Percentiles rank a stretch among this genome's conserved stretches.
Conservation (phyloP, 2,113 vertebrate species). For the Petroica traversi region DNA sequence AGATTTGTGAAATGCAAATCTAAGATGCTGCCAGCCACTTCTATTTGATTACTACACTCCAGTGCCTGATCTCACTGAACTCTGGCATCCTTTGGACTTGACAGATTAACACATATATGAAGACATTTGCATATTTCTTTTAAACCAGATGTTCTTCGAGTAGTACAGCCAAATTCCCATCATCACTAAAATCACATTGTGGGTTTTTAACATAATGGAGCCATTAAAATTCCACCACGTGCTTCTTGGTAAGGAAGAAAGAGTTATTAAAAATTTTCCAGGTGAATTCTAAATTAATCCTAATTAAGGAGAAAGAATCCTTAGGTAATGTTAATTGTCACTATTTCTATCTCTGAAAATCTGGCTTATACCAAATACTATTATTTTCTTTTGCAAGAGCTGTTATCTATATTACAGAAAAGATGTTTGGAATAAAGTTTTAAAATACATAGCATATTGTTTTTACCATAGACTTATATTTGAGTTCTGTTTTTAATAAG, state of each 20-base stretch:
- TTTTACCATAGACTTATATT: neutral
- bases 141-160: constrained; percentile 52
- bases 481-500: neutral
- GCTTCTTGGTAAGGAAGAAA: neutral
- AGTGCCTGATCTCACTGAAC: neutral
- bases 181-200: neutral
- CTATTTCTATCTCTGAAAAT: neutral
- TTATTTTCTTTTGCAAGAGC: neutral
- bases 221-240: constrained; percentile 33
- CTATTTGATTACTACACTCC: neutral
- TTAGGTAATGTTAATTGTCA: neutral
- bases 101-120: constrained; percentile 65
- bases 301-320: constrained; percentile 8
- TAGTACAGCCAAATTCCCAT: constrained; percentile 45
- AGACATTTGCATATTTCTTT: constrained; percentile 66
- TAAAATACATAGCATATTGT: neutral
- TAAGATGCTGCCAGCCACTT: neutral
- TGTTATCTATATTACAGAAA: neutral
- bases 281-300: constrained; percentile 30
- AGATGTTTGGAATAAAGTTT: neutral
- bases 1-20: neutral
- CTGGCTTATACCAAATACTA: neutral
- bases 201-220: constrained; percentile 45
- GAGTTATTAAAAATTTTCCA: constrained; percentile 4
- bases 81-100: constrained; percentile 47